Base-by-base conservation (phyloP, 2,113 vertebrate species). In the Macaca nemestrina region DNA sequence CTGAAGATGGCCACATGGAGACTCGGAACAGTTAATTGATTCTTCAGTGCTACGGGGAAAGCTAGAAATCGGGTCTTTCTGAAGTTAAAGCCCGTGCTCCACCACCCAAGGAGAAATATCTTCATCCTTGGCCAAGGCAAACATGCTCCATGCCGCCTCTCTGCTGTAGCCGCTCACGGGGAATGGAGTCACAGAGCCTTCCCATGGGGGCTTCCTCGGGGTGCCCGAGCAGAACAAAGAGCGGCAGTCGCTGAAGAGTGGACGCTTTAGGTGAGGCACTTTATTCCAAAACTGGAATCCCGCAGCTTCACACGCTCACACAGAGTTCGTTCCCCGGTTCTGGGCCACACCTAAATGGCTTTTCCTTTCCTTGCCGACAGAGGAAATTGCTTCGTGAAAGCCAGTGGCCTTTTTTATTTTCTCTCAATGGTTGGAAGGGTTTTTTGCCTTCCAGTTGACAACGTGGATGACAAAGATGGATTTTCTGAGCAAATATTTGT, bases 161-260 rank as follows among this genome's bases (percentile, higher is more conserved):
- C 80, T 11, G 25, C 38, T 5, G 0, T 2, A 27, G 88, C 48
- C 0, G 25, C 45, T 30, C n/a, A 40, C 1, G 6, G 6, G 0
- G 0, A 25, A 55, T 23, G 30, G n/a, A 27, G 55, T 20, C 83
- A 32, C 8, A 59, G 0, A 22, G 82, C 17, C 72, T 23, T 72
- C 35, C 25, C 5, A 6, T 0, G 2, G 6, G 18, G 59, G 55
- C 23, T 32, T 76, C 52, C 81, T 1, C 0, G 27, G 48, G 81
- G 79, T 4, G 8, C 23, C 32, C 0, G 0, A 30, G 25, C 10
- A 3, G 67, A 18, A 35, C 0, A 3, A 35, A 45, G 23, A 18
- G 32, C 16, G 3, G 75, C 23, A 20, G 59, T 45, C 0, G 0
- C 43, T 2, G 23, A 14, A 2, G 0, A 0, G 2, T 2, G 1